Evolutionary conservation across 2,888 invertebrate species (phyloP), one percentile per base, ranked within the genome.

Genomic region (Nyleta sp.): DNA sequence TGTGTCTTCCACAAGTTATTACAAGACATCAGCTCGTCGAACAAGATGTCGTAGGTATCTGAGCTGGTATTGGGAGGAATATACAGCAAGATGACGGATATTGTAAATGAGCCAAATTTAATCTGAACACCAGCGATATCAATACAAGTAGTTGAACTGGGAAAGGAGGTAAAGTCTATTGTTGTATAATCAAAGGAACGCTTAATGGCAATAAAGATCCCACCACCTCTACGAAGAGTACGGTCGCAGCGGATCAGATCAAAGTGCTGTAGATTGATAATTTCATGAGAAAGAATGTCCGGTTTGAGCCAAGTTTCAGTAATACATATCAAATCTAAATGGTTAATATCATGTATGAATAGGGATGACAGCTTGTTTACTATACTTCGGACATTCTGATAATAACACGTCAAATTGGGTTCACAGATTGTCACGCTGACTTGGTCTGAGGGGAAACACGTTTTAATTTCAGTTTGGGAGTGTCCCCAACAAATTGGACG

Each of bases 261-360:
- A 15, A 57, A 57, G 1, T 22, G 1, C 8, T 57, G 15, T 7
- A 24, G 1, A 17, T 57, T 24, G 10, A 57, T 40, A 57, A 57
- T 40, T 28, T 57, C 55, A 57, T 2, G 6, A 11, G 55, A 57
- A 15, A 10, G 0, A 15, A 57, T 42, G 24, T 40, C 15, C 0
- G 55, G 55, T 57, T 42, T 57, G 10, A 42, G 28, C 40, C 55
- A 57, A 17, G 55, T 17, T 40, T 57, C 7, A 13, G 15, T 40
- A 57, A 11, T 24, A 57, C 24, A 57, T 13, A 15, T 57, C 55
- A 15, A 57, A 8, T 28, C 6, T 28, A 28, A 1, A 28, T n/a
- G n/a, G n/a, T n/a, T n/a, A 35, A 38, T 20, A 22, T 38, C 17
- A 17, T 1, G 15, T 2, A 42, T 11, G 0, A 8, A 40, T 13